Percentiles rank a stretch among this genome's conserved stretches.
Conservation (phyloP, 2,113 vertebrate species). For the Nothocercus nigrocapillus region DNA sequence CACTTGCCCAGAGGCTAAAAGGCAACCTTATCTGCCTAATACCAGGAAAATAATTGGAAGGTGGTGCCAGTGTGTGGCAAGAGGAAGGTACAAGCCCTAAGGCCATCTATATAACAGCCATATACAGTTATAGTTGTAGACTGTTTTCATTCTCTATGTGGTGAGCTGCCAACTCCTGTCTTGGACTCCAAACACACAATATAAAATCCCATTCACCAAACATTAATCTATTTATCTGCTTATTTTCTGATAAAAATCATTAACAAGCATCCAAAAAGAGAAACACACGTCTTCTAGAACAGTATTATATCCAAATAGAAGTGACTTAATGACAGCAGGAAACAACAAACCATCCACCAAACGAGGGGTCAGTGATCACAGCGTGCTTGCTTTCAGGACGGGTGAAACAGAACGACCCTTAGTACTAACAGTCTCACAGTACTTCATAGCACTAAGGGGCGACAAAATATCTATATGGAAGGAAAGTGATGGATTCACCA, state of each 20-base stretch:
- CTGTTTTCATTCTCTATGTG: background rate
- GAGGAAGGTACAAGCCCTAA: background rate
- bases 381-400: background rate
- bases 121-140: background rate
- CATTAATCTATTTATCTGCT: background rate
- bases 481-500: background rate
- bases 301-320: background rate
- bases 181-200: background rate
- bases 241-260: constrained; percentile 19
- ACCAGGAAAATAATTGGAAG: constrained; percentile 36
- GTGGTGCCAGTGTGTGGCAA: constrained; percentile 16
- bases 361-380: background rate
- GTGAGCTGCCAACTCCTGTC: constrained; percentile 11
- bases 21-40: constrained; percentile 5
- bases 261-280: background rate
- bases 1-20: constrained; percentile 16
- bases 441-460: background rate
- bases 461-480: background rate
- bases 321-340: background rate
- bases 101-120: background rate
- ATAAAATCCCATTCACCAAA: background rate
- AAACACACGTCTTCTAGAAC: background rate
- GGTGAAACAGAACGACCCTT: background rate
- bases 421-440: background rate
- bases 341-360: background rate